Evolutionary conservation across 2,113 vertebrate genomes (phyloP).

Genomic region (Tretioscincus oriximinensis): DNA sequence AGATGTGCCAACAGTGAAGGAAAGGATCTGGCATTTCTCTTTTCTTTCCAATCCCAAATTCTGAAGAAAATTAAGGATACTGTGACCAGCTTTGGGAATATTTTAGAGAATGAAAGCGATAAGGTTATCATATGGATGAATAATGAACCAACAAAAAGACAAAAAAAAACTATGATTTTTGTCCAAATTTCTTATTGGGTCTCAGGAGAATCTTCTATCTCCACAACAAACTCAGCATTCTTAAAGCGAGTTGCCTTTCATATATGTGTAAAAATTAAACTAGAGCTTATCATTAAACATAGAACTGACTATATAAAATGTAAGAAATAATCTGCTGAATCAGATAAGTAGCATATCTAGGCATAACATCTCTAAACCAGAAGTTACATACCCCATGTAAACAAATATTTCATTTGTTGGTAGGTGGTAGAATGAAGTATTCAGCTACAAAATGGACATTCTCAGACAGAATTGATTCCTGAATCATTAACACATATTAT

Average conservation of each 20-base stretch:
- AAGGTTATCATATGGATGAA: not conserved
- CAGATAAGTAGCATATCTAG: too few relatives aligned
- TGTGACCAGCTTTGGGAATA: not conserved
- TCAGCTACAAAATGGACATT: too few relatives aligned
- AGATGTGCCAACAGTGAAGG: too few relatives aligned
- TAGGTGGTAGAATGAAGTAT: too few relatives aligned
- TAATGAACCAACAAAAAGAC: not conserved
- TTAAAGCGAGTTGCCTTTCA: not conserved
- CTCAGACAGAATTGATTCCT: too few relatives aligned
- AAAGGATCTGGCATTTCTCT: not conserved
- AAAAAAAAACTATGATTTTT: not conserved
- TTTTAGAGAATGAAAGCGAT: not conserved
- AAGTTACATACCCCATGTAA: too few relatives aligned
- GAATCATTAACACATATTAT: too few relatives aligned
- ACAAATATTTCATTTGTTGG: too few relatives aligned
- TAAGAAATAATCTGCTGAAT: too few relatives aligned
- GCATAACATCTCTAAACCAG: too few relatives aligned
- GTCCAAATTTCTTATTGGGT: not conserved
- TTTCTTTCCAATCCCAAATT: not conserved
- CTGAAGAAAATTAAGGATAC: not conserved
- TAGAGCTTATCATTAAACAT: not conserved
- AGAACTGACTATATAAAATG: not conserved
- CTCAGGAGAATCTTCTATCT: not conserved
- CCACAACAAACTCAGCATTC: not conserved
- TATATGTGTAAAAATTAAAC: not conserved